Evolutionary conservation across 2,113 vertebrate species (phyloP).

Genomic region (Vombatus ursinus): DNA sequence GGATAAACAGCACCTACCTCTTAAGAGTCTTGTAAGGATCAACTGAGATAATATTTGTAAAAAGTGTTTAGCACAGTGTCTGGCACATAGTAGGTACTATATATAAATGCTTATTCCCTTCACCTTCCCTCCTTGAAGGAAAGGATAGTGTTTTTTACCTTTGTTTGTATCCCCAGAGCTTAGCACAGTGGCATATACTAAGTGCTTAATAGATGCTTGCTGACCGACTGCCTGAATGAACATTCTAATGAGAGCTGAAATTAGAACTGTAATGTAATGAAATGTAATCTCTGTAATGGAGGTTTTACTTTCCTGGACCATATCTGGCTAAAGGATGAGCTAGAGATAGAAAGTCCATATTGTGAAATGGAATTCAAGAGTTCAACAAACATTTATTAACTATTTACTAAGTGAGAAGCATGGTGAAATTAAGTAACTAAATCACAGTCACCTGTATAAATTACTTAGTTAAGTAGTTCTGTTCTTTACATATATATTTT

Average conservation of each 20-base stretch:
- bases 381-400: not conserved
- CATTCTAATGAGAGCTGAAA: not conserved
- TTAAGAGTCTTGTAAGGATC: not conserved
- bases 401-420: not conserved
- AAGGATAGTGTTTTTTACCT: not conserved
- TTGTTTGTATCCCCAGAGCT: not conserved
- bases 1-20: not conserved
- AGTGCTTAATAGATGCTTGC: not conserved
- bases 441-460: not conserved
- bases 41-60: not conserved
- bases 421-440: not conserved
- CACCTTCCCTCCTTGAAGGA: not conserved
- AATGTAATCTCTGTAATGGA: not conserved
- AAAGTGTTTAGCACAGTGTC: not conserved
- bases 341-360: not conserved
- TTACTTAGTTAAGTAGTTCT: not conserved
- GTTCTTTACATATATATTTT: not conserved
- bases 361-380: not conserved
- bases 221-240: not conserved
- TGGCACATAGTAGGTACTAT: not conserved
- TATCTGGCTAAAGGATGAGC: not conserved
- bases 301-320: not conserved
- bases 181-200: not conserved
- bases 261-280: no score
- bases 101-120: not conserved